Percentiles rank a stretch among this genome's conserved stretches.
phyloP scores from a whole-genome alignment of 2,113 vertebrate species.

The Mormoops blainvillei region DNA sequence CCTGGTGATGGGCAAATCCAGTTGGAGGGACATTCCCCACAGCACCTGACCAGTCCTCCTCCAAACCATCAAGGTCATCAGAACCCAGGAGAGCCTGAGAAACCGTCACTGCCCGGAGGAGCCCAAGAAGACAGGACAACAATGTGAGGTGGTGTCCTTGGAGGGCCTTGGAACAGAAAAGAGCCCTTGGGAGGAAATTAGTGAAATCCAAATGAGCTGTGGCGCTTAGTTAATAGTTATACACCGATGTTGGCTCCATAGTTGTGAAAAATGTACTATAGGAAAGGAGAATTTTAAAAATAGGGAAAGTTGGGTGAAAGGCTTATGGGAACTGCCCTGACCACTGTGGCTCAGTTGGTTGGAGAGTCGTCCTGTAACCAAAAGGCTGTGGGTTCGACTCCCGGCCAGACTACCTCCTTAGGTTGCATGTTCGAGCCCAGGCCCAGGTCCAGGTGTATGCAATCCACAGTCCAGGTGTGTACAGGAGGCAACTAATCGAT shows the following conservation, averaged over 20 bases:
- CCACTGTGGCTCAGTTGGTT: neutral
- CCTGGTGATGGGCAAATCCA: neutral
- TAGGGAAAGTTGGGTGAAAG: too few relatives aligned
- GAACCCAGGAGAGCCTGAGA: neutral
- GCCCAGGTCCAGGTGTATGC: too few relatives aligned
- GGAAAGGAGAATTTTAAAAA: neutral
- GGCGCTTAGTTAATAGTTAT: fast-evolving
- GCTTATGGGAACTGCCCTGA: neutral
- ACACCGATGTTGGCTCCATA: fast-evolving
- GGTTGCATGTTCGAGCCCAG: too few relatives aligned
- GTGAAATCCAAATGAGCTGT: fast-evolving
- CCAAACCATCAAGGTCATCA: neutral
- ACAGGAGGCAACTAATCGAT: too few relatives aligned
- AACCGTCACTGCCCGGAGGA: neutral
- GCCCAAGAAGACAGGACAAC: neutral
- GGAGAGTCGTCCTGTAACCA: too few relatives aligned
- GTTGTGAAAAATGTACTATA: fast-evolving
- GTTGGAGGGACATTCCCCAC: fast-evolving
- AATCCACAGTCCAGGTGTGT: too few relatives aligned
- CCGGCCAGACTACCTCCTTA: too few relatives aligned
- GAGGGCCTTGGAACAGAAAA: neutral
- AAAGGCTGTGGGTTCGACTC: too few relatives aligned
- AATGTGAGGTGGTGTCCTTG: fast-evolving
- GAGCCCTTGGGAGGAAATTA: too few relatives aligned
- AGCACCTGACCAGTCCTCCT: fast-evolving